Evolutionary conservation across 1,140 invertebrate genomes (phyloP).

Genomic region (Caenorhabditis elegans): DNA sequence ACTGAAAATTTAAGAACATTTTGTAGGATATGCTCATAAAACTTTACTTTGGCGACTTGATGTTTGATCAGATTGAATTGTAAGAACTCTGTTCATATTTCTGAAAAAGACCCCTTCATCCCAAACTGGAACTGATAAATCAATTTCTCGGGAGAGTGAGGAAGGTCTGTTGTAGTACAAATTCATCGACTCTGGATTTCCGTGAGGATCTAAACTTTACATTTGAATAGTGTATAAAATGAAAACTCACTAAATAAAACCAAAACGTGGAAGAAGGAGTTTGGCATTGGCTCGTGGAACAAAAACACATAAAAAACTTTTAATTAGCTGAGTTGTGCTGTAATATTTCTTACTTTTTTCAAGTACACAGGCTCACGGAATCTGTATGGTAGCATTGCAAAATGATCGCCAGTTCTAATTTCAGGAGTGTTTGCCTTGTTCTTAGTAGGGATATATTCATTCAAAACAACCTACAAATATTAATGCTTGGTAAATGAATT

Average conservation of each 20-base stretch:
- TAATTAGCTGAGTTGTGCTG: background rate
- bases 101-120: constrained; percentile 53
- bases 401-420: constrained; percentile 51
- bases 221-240: background rate
- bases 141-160: constrained; percentile 45
- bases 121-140: constrained; percentile 50
- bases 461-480: constrained; percentile 44
- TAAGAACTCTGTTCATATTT: constrained; percentile 51
- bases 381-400: constrained; percentile 48
- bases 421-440: constrained; percentile 43
- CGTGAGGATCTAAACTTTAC: constrained; percentile 45
- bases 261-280: constrained; percentile 46
- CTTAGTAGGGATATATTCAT: constrained; percentile 45
- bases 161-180: constrained; percentile 52
- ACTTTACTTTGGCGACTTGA: constrained; percentile 42
- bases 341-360: constrained; percentile 25
- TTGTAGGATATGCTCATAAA: background rate
- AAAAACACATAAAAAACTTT: background rate
- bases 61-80: constrained; percentile 49
- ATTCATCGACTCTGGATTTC: constrained; percentile 53
- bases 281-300: constrained; percentile 44
- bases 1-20: constrained; percentile 34
- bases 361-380: constrained; percentile 48
- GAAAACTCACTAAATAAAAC: constrained; percentile 47
- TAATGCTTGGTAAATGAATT: too few species aligned